phyloP scores from a whole-genome alignment of 2,797 vertebrate species.

The Schizothorax lantsangensis region DNA sequence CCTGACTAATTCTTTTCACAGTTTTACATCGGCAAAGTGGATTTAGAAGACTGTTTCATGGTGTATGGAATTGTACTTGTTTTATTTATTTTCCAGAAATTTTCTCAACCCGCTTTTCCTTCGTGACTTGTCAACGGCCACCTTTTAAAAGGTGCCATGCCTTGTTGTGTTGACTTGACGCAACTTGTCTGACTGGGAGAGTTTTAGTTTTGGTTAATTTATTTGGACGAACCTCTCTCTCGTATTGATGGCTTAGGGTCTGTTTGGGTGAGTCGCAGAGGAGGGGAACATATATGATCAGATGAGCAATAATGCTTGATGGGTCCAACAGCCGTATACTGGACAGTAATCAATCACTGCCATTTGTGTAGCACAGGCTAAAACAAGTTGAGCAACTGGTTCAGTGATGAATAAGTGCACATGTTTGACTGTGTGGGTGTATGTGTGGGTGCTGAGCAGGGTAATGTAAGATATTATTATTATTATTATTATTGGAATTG shows the following conservation, averaged over 20 bases:
- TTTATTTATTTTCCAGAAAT: constrained; percentile 41
- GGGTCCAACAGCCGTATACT: not conserved
- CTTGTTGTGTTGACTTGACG: not conserved
- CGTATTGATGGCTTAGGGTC: not conserved
- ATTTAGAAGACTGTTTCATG: not conserved
- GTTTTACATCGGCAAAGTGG: constrained; percentile 3
- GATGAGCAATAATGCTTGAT: constrained; percentile 1
- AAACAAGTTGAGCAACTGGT: constrained; percentile 1
- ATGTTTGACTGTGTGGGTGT: not conserved
- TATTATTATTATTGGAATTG: not conserved
- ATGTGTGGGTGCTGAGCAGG: not conserved
- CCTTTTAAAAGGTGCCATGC: not conserved
- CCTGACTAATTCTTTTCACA: not conserved
- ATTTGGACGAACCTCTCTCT: not conserved
- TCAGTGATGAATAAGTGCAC: not conserved
- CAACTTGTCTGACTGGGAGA: not conserved
- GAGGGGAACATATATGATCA: constrained; percentile 4
- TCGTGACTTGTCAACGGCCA: not conserved
- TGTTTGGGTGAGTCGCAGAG: not conserved
- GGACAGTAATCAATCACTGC: constrained; percentile 25
- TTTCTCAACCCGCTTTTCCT: not conserved
- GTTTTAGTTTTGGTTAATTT: constrained; percentile 36
- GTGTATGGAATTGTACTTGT: not conserved
- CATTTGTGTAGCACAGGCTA: constrained; percentile 1
- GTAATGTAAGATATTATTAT: not conserved